Evolutionary conservation across 2,888 invertebrate genomes (phyloP).

Genomic region (Mythimna vitellina): DNA sequence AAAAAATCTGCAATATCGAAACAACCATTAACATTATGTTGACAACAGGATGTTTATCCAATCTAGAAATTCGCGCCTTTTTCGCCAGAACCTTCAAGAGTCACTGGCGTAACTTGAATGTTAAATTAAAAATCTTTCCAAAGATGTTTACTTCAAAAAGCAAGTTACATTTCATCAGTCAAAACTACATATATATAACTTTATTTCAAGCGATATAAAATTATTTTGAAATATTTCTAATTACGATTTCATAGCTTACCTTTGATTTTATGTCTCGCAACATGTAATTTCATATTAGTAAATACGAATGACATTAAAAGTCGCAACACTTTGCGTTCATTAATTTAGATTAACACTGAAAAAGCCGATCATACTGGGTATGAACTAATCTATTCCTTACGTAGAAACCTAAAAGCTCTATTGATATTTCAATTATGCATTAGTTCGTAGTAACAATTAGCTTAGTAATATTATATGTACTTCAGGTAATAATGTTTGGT

Average conservation of each 20-base stretch:
- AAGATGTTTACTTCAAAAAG: slow-evolving; percentile 2
- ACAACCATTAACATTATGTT: neutral
- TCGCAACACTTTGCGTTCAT: slow-evolving; percentile 16
- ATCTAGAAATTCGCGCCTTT: neutral
- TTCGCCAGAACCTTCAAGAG: neutral
- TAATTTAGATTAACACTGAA: slow-evolving; percentile 16
- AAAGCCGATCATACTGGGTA: slow-evolving; percentile 8
- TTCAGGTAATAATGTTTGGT: slow-evolving; percentile 31
- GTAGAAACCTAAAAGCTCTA: neutral
- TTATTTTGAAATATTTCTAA: slow-evolving; percentile 47
- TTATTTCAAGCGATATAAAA: slow-evolving; percentile 12
- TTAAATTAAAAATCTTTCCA: neutral
- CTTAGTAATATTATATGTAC: slow-evolving; percentile 4
- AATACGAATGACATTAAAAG: slow-evolving; percentile 20
- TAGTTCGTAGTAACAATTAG: slow-evolving; percentile 37
- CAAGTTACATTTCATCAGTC: slow-evolving; percentile 15
- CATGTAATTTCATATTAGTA: slow-evolving; percentile 24
- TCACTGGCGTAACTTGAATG: neutral
- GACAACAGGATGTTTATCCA: too few species aligned
- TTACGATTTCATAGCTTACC: slow-evolving; percentile 46
- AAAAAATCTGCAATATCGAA: neutral
- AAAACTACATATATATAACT: slow-evolving; percentile 14
- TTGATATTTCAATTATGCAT: slow-evolving; percentile 24
- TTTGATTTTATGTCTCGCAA: slow-evolving; percentile 41
- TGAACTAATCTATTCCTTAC: slow-evolving; percentile 11